Conservation (phyloP, 1,140 invertebrate species). For the Holcopasites calliopsidis region DNA sequence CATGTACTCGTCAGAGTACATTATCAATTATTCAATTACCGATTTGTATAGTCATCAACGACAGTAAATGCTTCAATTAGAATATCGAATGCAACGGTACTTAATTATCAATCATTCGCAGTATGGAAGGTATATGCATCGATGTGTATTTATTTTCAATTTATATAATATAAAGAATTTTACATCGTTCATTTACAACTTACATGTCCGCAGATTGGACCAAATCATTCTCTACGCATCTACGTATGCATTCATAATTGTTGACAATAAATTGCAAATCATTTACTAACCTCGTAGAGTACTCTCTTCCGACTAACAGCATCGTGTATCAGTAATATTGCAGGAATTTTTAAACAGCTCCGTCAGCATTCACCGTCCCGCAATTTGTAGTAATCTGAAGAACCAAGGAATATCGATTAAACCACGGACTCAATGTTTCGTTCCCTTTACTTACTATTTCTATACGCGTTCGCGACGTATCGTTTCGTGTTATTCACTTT, state of each 20-base stretch:
- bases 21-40: not conserved
- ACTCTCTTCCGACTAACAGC: not conserved
- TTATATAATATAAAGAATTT: not conserved
- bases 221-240: not conserved
- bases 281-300: constrained; percentile 27
- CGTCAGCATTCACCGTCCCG: constrained; percentile 56
- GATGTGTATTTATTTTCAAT: not conserved
- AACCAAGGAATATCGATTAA: not conserved
- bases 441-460: constrained; percentile 66
- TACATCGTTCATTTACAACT: not conserved
- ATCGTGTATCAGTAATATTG: not conserved
- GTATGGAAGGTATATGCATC: not conserved
- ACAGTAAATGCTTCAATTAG: not conserved
- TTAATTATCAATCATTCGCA: not conserved
- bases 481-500: constrained; percentile 49
- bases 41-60: not conserved
- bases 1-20: no score
- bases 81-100: not conserved
- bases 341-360: not conserved
- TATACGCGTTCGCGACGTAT: constrained; percentile 50
- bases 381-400: constrained; percentile 68
- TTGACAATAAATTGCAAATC: not conserved
- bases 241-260: no score
- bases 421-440: not conserved
- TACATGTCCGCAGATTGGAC: not conserved